Evolutionary conservation across 2,888 invertebrate species (phyloP), one percentile per base, ranked within the genome.

Genomic region (Pycnomerus fuliginosus): DNA sequence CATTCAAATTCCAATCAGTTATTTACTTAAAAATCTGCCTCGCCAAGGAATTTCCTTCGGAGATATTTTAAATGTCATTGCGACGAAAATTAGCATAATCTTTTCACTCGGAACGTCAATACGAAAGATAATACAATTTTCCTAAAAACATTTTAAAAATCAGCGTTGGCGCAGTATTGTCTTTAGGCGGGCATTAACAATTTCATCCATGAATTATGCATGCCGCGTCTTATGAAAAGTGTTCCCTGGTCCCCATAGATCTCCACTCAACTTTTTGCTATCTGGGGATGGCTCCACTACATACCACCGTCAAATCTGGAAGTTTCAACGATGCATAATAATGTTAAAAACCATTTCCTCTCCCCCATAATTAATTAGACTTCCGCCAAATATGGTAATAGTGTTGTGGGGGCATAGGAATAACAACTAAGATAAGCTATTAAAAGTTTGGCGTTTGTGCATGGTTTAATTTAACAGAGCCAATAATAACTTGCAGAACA

Each of bases 131-230:
- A 52, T 41, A 48, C 50, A 50, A 52, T 52, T 52, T 52, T 52
- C 52, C 47, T 47, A 47, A 50, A 52, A 52, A 50, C 48, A 52
- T 52, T 51, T 51, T 51, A 53, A 55, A 58, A 58, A 61, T 60
- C 60, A 56, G 54, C 58, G 56, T 43, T 43, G 57, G 51, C 53
- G 49, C 52, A 55, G 50, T 56, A 58, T 62, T 64, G 62, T 62
- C 60, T 62, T 60, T 60, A 56, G 56, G 59, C 58, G 56, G 45
- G 60, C 61, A 64, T 65, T 63, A 65, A 64, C 64, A 65, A 64
- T 63, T 64, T 65, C 34, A 44, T 36, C 52, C 56, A 63, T 65
- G 65, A 65, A 65, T 65, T 59, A 65, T 65, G 60, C 62, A 65
- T 61, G 47, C 43, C 32, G 47, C 47, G 62, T 61, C 60, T 55